Base-by-base conservation (phyloP, 1,140 invertebrate genomes). In the Vanessa atalanta region DNA sequence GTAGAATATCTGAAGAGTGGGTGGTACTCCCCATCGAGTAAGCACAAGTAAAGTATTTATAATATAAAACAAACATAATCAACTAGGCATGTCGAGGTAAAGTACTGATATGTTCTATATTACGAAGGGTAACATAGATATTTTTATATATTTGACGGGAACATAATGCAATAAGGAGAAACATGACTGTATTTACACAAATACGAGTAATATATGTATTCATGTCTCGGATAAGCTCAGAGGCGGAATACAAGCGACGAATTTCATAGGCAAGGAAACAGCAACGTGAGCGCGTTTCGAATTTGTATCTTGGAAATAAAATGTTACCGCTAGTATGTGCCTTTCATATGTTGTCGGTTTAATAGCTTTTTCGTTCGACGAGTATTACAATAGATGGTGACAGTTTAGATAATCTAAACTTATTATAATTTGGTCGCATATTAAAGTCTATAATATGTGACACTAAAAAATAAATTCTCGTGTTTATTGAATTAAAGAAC, bases 91-190 rank as follows among this genome's bases (percentile, higher is more conserved):
- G 23, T 43, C 12, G 12, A 23, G 20, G 3, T 13, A 6, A 14
- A 15, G 9, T 26, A 61, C 23, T 37, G 31, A n/a, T 14, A 61
- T 23, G 15, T 61, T 37, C 14, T 26, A 37, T 37, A 37, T 61
- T 57, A 57, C 20, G 23, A 26, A 2, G 26, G 5, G 31, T 61
- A 37, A 37, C 31, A 61, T 37, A 61, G 12, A 61, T 37, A 61
- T 61, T 61, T 61, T 61, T 23, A 23, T 57, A 37, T n/a, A 61
- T 61, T 37, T 61, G 57, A 61, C 57, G 15, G 5, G 14, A 61
- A 13, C 9, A 31, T 61, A 61, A 61, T 61, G 57, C 57, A 61
- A 61, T 61, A 61, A 61, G 26, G 26, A 31, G 57, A 20, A n/a
- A 16, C 26, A 23, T 26, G 57, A 16, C 15, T 61, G 20, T 57